Percentiles rank a stretch among this genome's conserved stretches.
Conservation (phyloP, 1,140 invertebrate genomes). For the Scaptomyza montana region DNA sequence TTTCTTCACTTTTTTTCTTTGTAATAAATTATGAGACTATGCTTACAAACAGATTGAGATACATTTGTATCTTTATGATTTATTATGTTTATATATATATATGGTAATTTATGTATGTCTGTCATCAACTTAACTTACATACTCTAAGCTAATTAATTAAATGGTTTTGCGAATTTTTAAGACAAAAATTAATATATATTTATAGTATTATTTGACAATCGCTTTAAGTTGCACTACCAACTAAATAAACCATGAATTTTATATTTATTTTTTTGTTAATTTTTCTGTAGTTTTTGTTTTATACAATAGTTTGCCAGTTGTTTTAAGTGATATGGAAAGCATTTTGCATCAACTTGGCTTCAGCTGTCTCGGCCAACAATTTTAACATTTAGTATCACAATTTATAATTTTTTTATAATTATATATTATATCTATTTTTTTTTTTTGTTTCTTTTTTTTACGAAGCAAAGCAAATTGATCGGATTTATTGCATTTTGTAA, state of each 20-base stretch:
- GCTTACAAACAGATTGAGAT: slow-evolving; percentile 70
- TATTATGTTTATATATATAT: slow-evolving; percentile 30
- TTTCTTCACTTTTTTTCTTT: slow-evolving; percentile 36
- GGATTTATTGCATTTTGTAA: slow-evolving; percentile 40
- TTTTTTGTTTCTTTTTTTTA: background rate
- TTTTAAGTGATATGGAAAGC: slow-evolving; percentile 76
- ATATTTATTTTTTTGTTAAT: slow-evolving; percentile 38
- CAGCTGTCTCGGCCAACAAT: slow-evolving; percentile 36
- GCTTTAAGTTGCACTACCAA: slow-evolving; percentile 51
- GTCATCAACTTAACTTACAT: slow-evolving; percentile 41
- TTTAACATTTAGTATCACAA: slow-evolving; percentile 78
- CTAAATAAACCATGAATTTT: slow-evolving; percentile 80
- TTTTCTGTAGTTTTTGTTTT: slow-evolving; percentile 23
- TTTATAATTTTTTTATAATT: slow-evolving; percentile 54
- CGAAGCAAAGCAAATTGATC: slow-evolving; percentile 62
- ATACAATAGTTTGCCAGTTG: slow-evolving; percentile 64
- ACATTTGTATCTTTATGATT: slow-evolving; percentile 57
- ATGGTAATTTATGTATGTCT: slow-evolving; percentile 49
- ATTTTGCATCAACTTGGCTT: slow-evolving; percentile 52
- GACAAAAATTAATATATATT: slow-evolving; percentile 25
- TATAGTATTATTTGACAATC: slow-evolving; percentile 33
- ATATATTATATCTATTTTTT: slow-evolving; percentile 40
- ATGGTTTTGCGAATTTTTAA: slow-evolving; percentile 41
- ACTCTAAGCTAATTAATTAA: slow-evolving; percentile 41
- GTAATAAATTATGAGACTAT: slow-evolving; percentile 80